Percentiles rank a stretch among this genome's conserved stretches.
These are phyloP conservation scores for Siniperca undulata DNA, from an alignment of 2,797 vertebrate species.

Conservation along the genomic window DNA sequence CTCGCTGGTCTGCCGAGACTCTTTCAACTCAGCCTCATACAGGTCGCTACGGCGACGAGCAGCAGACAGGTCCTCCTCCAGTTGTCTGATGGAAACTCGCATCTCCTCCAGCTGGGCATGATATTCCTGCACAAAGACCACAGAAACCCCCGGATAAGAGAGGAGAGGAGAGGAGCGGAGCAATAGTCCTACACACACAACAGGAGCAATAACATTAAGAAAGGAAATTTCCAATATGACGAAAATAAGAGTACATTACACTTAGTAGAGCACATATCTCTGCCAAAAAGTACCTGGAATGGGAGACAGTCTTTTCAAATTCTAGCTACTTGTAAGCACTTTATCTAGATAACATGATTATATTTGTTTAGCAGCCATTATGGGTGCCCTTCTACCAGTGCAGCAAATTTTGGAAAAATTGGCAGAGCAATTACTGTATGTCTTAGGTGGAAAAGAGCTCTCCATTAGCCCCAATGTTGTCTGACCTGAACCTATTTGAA, in stretches of 20 bases:
- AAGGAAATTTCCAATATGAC: not conserved
- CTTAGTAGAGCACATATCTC: not conserved
- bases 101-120: slow-evolving; percentile 98
- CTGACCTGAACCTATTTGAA: slow-evolving; percentile 22
- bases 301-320: not conserved
- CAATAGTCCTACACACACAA: not conserved
- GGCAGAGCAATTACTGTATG: not conserved
- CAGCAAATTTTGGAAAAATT: slow-evolving; percentile 5
- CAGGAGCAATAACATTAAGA: not conserved
- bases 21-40: slow-evolving; percentile 95
- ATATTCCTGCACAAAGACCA: slow-evolving; percentile 88
- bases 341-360: slow-evolving; percentile 15
- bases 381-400: not conserved
- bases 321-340: not conserved
- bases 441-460: slow-evolving; percentile 8
- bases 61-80: slow-evolving; percentile 97
- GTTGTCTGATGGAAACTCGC: slow-evolving; percentile 95
- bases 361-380: slow-evolving; percentile 20
- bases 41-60: slow-evolving; percentile 97
- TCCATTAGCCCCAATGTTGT: slow-evolving; percentile 6
- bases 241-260: not conserved
- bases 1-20: slow-evolving; percentile 94
- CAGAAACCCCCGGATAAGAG: not conserved
- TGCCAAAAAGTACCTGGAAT: not conserved
- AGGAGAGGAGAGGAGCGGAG: not conserved